Evolutionary conservation across 2,113 vertebrate genomes (phyloP).

Genomic region (Saccopteryx leptura): DNA sequence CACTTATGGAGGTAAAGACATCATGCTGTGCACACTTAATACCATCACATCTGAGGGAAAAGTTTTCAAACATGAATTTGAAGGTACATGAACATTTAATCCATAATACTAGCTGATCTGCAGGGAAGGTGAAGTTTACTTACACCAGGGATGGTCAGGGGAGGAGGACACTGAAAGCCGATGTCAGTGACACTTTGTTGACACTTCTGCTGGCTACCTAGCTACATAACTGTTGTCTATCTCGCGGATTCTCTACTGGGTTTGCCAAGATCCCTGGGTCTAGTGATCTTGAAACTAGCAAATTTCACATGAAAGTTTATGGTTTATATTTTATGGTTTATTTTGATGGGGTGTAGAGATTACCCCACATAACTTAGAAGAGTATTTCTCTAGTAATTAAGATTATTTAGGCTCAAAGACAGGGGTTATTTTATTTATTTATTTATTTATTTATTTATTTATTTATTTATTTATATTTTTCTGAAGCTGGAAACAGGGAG

Average conservation of each 20-base stretch:
- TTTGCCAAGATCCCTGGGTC: neutral
- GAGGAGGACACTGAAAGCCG: neutral
- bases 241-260: neutral
- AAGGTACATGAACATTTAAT: neutral
- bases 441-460: no score
- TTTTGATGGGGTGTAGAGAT: neutral
- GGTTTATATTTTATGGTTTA: neutral
- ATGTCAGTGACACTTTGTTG: neutral
- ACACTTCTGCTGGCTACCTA: neutral
- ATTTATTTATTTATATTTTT: no score
- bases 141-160: neutral
- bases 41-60: neutral
- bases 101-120: neutral
- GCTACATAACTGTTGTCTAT: neutral
- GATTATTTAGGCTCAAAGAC: neutral
- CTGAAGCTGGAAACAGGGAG: no score
- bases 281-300: constrained; percentile 20
- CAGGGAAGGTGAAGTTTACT: neutral
- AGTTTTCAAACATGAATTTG: neutral
- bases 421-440: neutral
- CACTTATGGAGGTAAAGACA: neutral
- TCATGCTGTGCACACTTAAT: neutral
- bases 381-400: neutral
- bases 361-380: neutral
- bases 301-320: constrained; percentile 20